Evolutionary conservation across 1,140 invertebrate species (phyloP), one percentile per base, ranked within the genome.

Genomic region (Anoplophora glabripennis): DNA sequence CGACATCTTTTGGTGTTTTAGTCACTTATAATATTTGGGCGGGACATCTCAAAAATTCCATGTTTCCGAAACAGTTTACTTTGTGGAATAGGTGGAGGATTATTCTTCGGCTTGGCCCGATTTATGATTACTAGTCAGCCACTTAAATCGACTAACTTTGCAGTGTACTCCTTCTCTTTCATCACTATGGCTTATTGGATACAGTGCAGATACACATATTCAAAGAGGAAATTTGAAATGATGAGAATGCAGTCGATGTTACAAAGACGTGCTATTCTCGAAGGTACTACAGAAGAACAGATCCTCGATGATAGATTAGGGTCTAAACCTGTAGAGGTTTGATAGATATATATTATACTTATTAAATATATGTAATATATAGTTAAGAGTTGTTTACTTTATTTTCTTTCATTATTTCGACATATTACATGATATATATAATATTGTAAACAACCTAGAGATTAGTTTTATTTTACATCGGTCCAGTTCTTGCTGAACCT

Each of bases 51-150:
- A 17, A 78, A 82, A 73, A 83, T 86, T 53, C 85, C 85, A 15
- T 87, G 85, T 67, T 86, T 86, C 70, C 77, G 83, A 46, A 79
- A 80, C 47, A 84, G 82, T 66, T 83, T 83, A 63, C 51, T 86
- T 0, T 81, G 82, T 73, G 84, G 85, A 14, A 83, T 85, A 28
- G 69, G 75, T 33, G 74, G 79, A 36, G 84, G 84, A 17, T 61
- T 86, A 14, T 80, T 69, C 1, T 64, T 70, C 38, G 84, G 84
- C 4, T 59, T 86, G 38, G 64, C 71, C 4, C 76, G 78, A 36
- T 87, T 87, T 67, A 74, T 86, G 66, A 79, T 81, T 37, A 85
- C 84, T 9, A 86, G 84, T 58, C 78, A 77, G 53, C 48, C 75
- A 1, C 63, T 65, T 18, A 63, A 77, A 9, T 74, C 84, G 1